Evolutionary conservation across 1,140 invertebrate species (phyloP), one percentile per base, ranked within the genome.

Genomic region (Chrysoperla carnea): DNA sequence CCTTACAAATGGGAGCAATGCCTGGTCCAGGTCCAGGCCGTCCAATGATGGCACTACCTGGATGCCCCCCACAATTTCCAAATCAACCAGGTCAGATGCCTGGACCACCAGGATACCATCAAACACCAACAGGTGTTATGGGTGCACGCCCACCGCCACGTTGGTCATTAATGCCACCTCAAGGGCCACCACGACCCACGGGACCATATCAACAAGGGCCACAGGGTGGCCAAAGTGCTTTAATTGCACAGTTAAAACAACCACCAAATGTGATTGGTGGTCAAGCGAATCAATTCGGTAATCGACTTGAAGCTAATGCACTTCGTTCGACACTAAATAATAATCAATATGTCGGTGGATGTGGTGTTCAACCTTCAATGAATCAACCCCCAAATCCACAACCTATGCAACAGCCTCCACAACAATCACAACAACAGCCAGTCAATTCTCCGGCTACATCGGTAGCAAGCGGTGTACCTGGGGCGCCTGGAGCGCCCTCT

Each of bases 221-320:
- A 29, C 61, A 60, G 41, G 61, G 64, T 43, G 45, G 48, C 8
- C 58, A 59, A 27, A 77, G 75, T 46, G 73, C 76, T 6, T 54
- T 79, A 0, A 76, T 80, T 46, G 75, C 79, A 1, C 81, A 82
- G 45, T 62, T 81, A 1, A 75, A 75, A 27, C 75, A 75, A 37
- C 75, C 78, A 5, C 74, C 76, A 3, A 64, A 65, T 13, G 57
- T 65, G 0, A 62, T 75, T 49, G 66, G 63, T 3, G 51, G 44
- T 8, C 27, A 56, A 60, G 12, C 69, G 56, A 43, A 63, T 44
- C 60, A 64, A 23, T 69, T 69, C 50, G 56, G 53, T 42, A 66
- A 67, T 52, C 59, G 67, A 33, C n/a, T 33, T 11, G 31, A 33
- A 11, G 31, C 8, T 33, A 6, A 2, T 11, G 31, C 31, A 11